These are phyloP conservation scores for Athetis lepigone DNA, from an alignment of 2,888 invertebrate species.

Conservation along the genomic window DNA sequence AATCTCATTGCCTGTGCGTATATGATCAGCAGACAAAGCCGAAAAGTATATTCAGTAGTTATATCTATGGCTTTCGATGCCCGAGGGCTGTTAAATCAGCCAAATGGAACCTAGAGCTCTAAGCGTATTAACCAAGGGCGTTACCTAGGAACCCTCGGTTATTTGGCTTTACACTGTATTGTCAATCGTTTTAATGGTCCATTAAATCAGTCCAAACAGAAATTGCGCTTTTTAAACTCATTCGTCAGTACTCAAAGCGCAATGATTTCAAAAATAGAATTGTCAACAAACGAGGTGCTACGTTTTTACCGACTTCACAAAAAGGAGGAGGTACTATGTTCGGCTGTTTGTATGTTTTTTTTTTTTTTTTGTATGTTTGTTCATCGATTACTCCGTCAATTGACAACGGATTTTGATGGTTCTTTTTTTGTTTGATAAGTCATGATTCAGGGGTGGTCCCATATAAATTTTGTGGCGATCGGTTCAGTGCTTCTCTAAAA, in stretches of 20 bases:
- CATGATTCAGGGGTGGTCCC: too few species aligned
- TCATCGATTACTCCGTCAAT: too few species aligned
- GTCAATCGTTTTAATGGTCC: slow-evolving; percentile 20
- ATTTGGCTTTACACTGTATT: slow-evolving; percentile 29
- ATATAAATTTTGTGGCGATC: too few species aligned
- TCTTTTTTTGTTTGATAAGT: too few species aligned
- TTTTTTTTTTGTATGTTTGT: too few species aligned
- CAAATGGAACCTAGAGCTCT: slow-evolving; percentile 52
- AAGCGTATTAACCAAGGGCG: slow-evolving; percentile 37
- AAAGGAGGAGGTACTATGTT: too few species aligned
- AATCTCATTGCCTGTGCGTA: slow-evolving; percentile 74
- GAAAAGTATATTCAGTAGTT: slow-evolving; percentile 46
- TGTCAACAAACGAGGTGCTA: slow-evolving; percentile 8
- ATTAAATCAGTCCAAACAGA: slow-evolving; percentile 17
- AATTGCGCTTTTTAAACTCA: slow-evolving; percentile 17
- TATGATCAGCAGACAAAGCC: slow-evolving; percentile 56
- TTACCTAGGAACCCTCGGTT: slow-evolving; percentile 38
- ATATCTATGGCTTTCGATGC: slow-evolving; percentile 33
- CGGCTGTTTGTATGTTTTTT: too few species aligned
- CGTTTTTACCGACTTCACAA: too few species aligned
- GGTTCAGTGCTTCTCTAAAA: too few species aligned
- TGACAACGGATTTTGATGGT: too few species aligned
- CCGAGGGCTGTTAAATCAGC: slow-evolving; percentile 42
- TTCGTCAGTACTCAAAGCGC: neutral
- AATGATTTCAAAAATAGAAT: neutral